phyloP scores from a whole-genome alignment of 2,113 vertebrate genomes.

The Falcunculus frontatus region DNA sequence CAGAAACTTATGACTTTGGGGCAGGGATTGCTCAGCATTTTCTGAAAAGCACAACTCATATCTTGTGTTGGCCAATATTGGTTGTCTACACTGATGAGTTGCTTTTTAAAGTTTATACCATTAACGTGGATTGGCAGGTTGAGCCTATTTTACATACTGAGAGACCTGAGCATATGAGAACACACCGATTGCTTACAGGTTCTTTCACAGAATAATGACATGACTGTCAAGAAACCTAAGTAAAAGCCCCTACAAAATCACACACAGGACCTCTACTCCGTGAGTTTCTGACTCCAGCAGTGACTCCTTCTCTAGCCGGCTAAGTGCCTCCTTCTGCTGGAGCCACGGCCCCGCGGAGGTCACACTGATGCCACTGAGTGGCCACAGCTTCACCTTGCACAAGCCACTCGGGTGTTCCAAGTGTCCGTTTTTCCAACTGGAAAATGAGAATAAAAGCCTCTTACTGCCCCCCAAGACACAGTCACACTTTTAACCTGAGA shows the following conservation, averaged over 20 bases:
- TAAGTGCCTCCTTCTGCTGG: background rate
- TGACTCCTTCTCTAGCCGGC: background rate
- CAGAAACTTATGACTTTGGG: background rate
- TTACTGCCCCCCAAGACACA: background rate
- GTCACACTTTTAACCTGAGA: background rate
- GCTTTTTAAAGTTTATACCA: background rate
- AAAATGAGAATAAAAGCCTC: background rate
- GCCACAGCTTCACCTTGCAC: background rate
- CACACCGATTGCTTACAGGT: background rate
- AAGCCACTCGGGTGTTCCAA: background rate
- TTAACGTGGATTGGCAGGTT: background rate
- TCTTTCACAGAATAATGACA: background rate
- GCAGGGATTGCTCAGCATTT: background rate
- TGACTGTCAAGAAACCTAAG: background rate
- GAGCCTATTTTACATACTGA: background rate
- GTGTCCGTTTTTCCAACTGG: background rate
- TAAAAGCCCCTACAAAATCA: background rate
- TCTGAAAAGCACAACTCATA: background rate
- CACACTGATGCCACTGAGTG: background rate
- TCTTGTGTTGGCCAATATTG: background rate
- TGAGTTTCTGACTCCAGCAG: background rate
- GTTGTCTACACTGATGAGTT: background rate
- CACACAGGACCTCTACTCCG: fast-evolving
- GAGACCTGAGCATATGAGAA: background rate
- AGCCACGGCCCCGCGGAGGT: background rate